Evolutionary conservation across 2,888 invertebrate genomes (phyloP).

Genomic region (Glyphotaelius pellucidus): DNA sequence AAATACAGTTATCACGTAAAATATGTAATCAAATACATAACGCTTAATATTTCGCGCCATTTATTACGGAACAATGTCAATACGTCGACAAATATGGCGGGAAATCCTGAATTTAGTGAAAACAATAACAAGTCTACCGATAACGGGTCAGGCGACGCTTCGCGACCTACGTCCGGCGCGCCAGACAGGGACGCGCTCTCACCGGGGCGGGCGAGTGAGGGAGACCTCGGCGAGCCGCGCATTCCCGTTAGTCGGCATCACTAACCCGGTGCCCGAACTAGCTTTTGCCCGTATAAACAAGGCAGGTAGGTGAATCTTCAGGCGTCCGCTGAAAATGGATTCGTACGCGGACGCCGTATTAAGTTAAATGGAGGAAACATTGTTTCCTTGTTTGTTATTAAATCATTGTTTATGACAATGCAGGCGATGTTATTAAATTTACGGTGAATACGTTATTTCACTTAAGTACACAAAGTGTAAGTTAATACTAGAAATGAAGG

Average conservation of each 20-base stretch:
- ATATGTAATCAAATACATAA: background rate
- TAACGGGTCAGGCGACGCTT: background rate
- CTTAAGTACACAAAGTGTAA: background rate
- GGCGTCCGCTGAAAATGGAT: background rate
- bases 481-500: background rate
- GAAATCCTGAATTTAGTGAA: background rate
- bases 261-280: conserved; percentile 29
- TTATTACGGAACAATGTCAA: background rate
- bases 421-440: background rate
- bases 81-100: background rate
- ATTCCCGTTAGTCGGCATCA: conserved; percentile 22
- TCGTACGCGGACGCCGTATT: background rate
- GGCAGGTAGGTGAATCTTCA: background rate
- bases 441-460: background rate
- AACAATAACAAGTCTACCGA: conserved; percentile 5
- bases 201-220: background rate
- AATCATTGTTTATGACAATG: background rate
- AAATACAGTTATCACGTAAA: background rate
- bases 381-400: too few relatives aligned
- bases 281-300: conserved; percentile 11
- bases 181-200: background rate
- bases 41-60: background rate
- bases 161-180: background rate
- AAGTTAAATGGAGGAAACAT: background rate
- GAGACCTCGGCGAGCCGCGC: background rate